A percentile compares a stretch with the other conserved stretches of the same genome.
These are phyloP conservation scores for Oopsacas minuta DNA, from an alignment of 37 sponge, comb jelly and placozoan species.

Conservation along the genomic window DNA sequence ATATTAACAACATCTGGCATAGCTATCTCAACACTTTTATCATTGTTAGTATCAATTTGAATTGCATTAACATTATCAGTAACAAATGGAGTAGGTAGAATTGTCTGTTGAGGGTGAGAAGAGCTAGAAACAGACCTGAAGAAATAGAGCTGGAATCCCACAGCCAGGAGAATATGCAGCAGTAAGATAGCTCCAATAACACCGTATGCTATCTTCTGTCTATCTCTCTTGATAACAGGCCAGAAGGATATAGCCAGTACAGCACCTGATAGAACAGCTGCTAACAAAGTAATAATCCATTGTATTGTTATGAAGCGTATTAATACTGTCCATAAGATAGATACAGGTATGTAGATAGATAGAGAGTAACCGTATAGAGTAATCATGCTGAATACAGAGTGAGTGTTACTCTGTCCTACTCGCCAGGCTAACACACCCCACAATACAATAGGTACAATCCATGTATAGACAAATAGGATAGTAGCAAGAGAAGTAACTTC, in stretches of 20 bases:
- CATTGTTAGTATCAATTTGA: too few relatives aligned
- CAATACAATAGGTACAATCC: constrained; percentile 32
- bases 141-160: constrained; percentile 4
- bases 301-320: neutral
- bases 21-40: too few relatives aligned
- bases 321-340: constrained; percentile 18
- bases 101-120: neutral
- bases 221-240: neutral
- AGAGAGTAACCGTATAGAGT: constrained; percentile 49
- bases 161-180: constrained; percentile 5
- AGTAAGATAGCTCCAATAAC: neutral
- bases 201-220: neutral
- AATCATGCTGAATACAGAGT: constrained; percentile 31
- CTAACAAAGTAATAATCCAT: neutral
- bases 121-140: constrained; percentile 10
- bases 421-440: constrained; percentile 40
- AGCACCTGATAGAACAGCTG: neutral
- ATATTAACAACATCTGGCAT: too few relatives aligned
- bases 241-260: constrained; percentile 8
- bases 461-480: constrained; percentile 33
- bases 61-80: too few relatives aligned
- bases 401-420: neutral
- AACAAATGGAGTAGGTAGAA: too few relatives aligned
- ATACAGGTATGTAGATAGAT: constrained; percentile 33
- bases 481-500: constrained; percentile 35